Evolutionary conservation across 1,140 invertebrate species (phyloP).

Genomic region (Heliconius nattereri): DNA sequence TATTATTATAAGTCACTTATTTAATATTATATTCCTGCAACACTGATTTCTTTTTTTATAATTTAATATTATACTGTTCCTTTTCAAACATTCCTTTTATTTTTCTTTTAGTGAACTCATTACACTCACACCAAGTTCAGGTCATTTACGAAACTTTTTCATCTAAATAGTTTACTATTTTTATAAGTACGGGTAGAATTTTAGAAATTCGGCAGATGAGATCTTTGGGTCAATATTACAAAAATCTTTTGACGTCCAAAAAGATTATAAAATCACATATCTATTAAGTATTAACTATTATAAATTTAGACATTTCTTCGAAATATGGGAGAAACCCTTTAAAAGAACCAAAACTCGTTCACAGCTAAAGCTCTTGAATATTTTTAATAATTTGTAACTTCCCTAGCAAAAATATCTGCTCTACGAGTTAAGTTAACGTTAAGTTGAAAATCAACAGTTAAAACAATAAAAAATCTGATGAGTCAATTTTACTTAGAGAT

Average conservation of each 20-base stretch:
- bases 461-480: constrained; percentile 15
- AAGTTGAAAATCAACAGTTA: neutral
- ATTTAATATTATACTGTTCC: neutral
- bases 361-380: neutral
- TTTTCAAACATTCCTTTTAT: neutral
- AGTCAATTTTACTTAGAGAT: constrained; percentile 19
- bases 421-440: neutral
- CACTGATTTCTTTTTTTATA: neutral
- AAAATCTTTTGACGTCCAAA: neutral
- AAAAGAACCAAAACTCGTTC: neutral
- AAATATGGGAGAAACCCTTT: neutral
- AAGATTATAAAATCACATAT: neutral
- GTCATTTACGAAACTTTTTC: neutral
- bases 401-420: neutral
- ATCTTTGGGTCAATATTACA: neutral
- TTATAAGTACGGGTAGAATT: neutral
- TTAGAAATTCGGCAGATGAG: constrained; percentile 12
- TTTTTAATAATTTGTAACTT: constrained; percentile 1
- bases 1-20: neutral
- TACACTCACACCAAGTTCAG: neutral
- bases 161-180: neutral
- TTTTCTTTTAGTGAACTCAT: neutral
- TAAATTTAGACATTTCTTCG: neutral
- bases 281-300: constrained; percentile 6
- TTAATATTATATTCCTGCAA: neutral